A percentile compares a stretch with the other conserved stretches of the same genome.
Evolutionary conservation across 2,888 invertebrate genomes (phyloP).

Genomic region (Rosalia funebris): DNA sequence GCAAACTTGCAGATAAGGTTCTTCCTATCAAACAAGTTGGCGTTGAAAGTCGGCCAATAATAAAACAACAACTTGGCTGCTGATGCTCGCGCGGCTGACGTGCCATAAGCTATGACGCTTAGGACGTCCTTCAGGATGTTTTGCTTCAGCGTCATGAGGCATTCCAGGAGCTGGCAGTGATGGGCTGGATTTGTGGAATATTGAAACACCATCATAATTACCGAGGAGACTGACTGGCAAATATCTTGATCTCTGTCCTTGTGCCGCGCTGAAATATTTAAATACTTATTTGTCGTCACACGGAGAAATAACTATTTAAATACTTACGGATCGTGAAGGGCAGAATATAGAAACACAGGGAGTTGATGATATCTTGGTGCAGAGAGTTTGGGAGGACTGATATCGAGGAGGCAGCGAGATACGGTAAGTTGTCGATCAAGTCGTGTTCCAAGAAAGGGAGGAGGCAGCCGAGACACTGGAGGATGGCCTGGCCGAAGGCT

Average conservation of each 20-base stretch:
- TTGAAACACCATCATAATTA: constrained; percentile 97
- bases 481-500: constrained; percentile 93
- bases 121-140: constrained; percentile 92
- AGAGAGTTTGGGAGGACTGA: constrained; percentile 89
- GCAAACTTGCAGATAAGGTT: constrained; percentile 88
- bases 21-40: constrained; percentile 89
- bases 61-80: constrained; percentile 97
- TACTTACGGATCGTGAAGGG: constrained; percentile 93
- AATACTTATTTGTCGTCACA: background rate
- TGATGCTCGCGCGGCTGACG: constrained; percentile 90
- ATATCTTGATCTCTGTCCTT: constrained; percentile 77
- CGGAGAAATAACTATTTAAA: constrained; percentile 12
- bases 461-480: constrained; percentile 94
- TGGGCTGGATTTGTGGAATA: constrained; percentile 94
- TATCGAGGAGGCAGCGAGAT: constrained; percentile 92
- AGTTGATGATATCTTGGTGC: constrained; percentile 94
- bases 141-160: constrained; percentile 92
- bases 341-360: constrained; percentile 93
- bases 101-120: constrained; percentile 96
- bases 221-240: constrained; percentile 88
- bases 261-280: constrained; percentile 65
- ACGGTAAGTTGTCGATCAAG: constrained; percentile 93
- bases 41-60: constrained; percentile 98
- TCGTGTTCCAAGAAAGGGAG: constrained; percentile 97
- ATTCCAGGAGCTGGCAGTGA: constrained; percentile 96